Percentiles rank a stretch among this genome's conserved stretches.
Evolutionary conservation across 2,797 vertebrate genomes (phyloP).

Genomic region (Microcaecilia unicolor): DNA sequence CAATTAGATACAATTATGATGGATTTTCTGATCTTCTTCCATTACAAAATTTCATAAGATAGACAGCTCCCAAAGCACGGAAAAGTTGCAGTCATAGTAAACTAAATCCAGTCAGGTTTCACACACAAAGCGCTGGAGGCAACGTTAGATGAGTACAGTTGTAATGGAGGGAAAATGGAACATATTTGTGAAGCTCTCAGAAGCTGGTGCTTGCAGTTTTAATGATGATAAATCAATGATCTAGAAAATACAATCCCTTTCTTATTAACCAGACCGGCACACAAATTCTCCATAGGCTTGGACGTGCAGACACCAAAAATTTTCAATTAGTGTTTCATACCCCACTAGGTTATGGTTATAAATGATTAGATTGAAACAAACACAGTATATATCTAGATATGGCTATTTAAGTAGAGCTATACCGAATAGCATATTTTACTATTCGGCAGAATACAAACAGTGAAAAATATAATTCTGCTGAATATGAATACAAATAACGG

Average conservation of each 20-base stretch:
- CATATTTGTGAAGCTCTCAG: constrained; percentile 19
- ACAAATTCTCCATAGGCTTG: constrained; percentile 30
- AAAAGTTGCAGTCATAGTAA: background rate
- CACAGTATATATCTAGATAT: no score
- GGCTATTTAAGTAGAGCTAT: no score
- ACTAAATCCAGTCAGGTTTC: constrained; percentile 20
- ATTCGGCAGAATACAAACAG: no score
- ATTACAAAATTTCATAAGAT: constrained; percentile 6
- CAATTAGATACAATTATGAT: background rate
- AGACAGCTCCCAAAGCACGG: constrained; percentile 14
- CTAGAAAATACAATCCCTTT: constrained; percentile 58
- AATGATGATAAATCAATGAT: constrained; percentile 52
- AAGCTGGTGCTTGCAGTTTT: constrained; percentile 18
- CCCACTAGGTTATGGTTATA: constrained; percentile 28
- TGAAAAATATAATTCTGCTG: no score
- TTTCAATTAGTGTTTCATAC: constrained; percentile 50
- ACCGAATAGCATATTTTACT: no score
- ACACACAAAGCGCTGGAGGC: constrained; percentile 5
- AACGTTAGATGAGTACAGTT: constrained; percentile 8
- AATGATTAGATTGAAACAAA: constrained; percentile 24
- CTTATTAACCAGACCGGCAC: constrained; percentile 55
- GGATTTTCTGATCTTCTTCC: background rate
- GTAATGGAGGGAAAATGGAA: constrained; percentile 17
- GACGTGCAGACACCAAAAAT: constrained; percentile 31
- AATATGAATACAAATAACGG: no score